Evolutionary conservation across 1,140 invertebrate species (phyloP).

Genomic region (Lethocerus indicus): DNA sequence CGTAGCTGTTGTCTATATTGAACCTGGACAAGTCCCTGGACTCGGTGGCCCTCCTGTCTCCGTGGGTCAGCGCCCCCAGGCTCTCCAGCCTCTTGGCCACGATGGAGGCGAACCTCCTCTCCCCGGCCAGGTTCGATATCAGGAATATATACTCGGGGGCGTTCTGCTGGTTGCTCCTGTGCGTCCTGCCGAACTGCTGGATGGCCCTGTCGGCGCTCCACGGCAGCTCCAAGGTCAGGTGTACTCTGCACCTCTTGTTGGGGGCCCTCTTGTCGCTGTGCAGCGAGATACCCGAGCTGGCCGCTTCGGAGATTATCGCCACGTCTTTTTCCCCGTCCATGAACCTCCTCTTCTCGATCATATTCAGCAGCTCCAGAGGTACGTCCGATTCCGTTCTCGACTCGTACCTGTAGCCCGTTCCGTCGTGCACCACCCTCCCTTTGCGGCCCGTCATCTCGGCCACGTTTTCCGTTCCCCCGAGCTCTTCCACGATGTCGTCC

Average conservation of each 20-base stretch:
- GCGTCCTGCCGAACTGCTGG: slow-evolving; percentile 91
- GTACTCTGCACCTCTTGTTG: slow-evolving; percentile 86
- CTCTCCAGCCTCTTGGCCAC: slow-evolving; percentile 92
- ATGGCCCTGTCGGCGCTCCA: slow-evolving; percentile 99
- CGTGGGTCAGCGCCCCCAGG: slow-evolving; percentile 91
- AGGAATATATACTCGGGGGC: slow-evolving; percentile 98
- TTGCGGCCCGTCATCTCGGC: slow-evolving; percentile 98
- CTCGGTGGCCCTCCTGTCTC: slow-evolving; percentile 92
- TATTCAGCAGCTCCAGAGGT: slow-evolving; percentile 88
- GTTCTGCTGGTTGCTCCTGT: slow-evolving; percentile 79
- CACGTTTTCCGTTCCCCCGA: slow-evolving; percentile 92
- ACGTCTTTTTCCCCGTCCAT: slow-evolving; percentile 98
- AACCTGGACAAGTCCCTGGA: slow-evolving; percentile 91
- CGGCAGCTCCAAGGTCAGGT: slow-evolving; percentile 94
- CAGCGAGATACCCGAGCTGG: slow-evolving; percentile 91
- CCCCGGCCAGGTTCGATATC: slow-evolving; percentile 95
- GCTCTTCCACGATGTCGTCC: slow-evolving; percentile 93
- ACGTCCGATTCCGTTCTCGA: slow-evolving; percentile 85
- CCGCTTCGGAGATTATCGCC: slow-evolving; percentile 98
- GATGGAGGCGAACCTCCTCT: slow-evolving; percentile 85
- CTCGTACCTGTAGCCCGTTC: slow-evolving; percentile 83
- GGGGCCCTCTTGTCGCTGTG: slow-evolving; percentile 85
- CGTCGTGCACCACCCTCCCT: slow-evolving; percentile 83
- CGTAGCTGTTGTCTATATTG: slow-evolving; percentile 97
- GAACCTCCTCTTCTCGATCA: slow-evolving; percentile 59